phyloP scores from a whole-genome alignment of 2,113 vertebrate species.

The Ursus arctos region DNA sequence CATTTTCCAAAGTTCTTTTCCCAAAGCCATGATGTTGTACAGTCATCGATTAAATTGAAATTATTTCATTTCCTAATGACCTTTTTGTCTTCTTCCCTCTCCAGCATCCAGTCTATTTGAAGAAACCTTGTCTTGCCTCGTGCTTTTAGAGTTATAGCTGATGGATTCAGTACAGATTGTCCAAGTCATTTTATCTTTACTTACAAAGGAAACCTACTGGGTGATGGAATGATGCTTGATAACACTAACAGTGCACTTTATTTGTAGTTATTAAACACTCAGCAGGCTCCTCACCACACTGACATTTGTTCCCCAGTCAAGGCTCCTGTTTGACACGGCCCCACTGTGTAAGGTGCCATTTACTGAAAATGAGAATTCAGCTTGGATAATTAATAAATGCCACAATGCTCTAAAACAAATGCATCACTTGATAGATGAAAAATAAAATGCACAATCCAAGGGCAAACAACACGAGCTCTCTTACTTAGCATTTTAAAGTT shows the following conservation, averaged over 20 bases:
- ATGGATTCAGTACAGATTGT: slow-evolving; percentile 79
- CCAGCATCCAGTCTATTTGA: neutral
- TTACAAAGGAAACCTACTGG: slow-evolving; percentile 82
- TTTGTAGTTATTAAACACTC: slow-evolving; percentile 79
- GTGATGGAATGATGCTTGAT: slow-evolving; percentile 76
- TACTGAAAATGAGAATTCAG: slow-evolving; percentile 77
- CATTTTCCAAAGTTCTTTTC: neutral
- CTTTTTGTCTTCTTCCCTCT: neutral
- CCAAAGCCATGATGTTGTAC: neutral
- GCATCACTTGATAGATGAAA: slow-evolving; percentile 54
- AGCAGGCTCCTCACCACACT: slow-evolving; percentile 76
- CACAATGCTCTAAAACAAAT: slow-evolving; percentile 67
- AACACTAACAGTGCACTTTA: slow-evolving; percentile 70
- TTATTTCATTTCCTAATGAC: neutral
- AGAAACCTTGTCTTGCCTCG: neutral
- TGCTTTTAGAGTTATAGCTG: slow-evolving; percentile 61
- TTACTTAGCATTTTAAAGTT: slow-evolving; percentile 41
- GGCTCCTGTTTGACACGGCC: slow-evolving; percentile 78
- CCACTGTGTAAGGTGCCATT: slow-evolving; percentile 71
- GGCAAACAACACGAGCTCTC: slow-evolving; percentile 46
- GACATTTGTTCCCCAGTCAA: slow-evolving; percentile 80
- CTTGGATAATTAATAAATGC: slow-evolving; percentile 82
- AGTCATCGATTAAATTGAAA: slow-evolving; percentile 5
- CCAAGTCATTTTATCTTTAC: slow-evolving; percentile 80
- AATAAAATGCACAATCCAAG: slow-evolving; percentile 72